Evolutionary conservation across 2,888 invertebrate species (phyloP).

Genomic region (Panzeria rudis): DNA sequence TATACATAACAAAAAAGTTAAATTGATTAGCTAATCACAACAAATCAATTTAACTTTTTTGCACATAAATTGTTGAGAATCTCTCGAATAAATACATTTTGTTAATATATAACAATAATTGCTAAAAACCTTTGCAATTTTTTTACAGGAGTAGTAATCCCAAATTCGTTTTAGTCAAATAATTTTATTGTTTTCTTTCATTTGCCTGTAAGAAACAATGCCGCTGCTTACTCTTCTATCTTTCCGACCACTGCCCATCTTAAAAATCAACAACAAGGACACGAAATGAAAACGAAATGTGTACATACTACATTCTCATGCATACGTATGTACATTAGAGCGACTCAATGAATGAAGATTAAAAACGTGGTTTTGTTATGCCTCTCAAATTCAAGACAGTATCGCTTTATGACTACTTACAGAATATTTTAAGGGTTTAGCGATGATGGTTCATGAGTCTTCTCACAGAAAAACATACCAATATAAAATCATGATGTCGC

Average conservation of each 20-base stretch:
- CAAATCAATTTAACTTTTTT: no score
- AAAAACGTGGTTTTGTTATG: background rate
- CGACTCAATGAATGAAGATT: slow-evolving; percentile 20
- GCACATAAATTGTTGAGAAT: no score
- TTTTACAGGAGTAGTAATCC: background rate
- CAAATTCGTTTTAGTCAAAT: slow-evolving; percentile 8
- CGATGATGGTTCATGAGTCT: no score
- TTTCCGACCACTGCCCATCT: background rate
- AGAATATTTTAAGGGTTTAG: no score
- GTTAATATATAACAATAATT: no score
- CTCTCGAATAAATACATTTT: no score
- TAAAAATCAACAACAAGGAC: slow-evolving; percentile 21
- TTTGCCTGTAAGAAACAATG: slow-evolving; percentile 36
- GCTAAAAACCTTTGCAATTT: background rate
- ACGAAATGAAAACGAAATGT: slow-evolving; percentile 33
- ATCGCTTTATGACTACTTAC: no score
- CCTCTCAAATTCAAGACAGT: no score
- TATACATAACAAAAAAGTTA: no score
- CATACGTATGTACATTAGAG: slow-evolving; percentile 3
- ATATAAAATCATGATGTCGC: no score
- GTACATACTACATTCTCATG: background rate
- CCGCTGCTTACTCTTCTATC: background rate
- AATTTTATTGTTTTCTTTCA: background rate
- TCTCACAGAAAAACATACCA: no score
- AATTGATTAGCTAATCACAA: no score